Percentiles rank a stretch among this genome's conserved stretches.
Evolutionary conservation across 2,113 vertebrate species (phyloP).

Genomic region (Peromyscus leucopus): DNA sequence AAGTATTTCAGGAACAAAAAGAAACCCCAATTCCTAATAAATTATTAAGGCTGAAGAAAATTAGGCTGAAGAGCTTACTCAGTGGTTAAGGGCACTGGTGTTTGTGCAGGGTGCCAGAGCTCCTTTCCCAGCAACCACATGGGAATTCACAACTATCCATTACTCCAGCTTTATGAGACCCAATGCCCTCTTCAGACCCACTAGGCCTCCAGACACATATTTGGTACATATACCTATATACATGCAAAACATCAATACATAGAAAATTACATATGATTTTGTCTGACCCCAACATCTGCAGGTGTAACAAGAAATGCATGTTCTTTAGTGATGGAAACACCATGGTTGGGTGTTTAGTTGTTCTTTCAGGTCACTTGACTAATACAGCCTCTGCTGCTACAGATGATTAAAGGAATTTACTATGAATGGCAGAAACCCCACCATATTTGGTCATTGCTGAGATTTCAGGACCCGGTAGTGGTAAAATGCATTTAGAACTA

Average conservation of each 20-base stretch:
- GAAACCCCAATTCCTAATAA: neutral
- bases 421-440: neutral
- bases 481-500: neutral
- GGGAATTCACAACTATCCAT: neutral
- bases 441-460: neutral
- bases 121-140: neutral
- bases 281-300: neutral
- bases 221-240: neutral
- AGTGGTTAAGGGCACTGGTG: neutral
- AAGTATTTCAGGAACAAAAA: neutral
- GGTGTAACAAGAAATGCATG: neutral
- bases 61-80: neutral
- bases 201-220: neutral
- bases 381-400: neutral
- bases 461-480: neutral
- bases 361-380: neutral
- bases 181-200: neutral
- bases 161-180: neutral
- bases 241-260: neutral
- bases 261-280: neutral
- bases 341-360: neutral
- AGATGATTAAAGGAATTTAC: neutral
- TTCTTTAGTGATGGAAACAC: neutral
- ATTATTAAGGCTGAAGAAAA: neutral
- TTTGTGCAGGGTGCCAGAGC: neutral